Evolutionary conservation across 2,888 invertebrate genomes (phyloP), one percentile per base, ranked within the genome.

Genomic region (Ommatoiulus sabulosus): DNA sequence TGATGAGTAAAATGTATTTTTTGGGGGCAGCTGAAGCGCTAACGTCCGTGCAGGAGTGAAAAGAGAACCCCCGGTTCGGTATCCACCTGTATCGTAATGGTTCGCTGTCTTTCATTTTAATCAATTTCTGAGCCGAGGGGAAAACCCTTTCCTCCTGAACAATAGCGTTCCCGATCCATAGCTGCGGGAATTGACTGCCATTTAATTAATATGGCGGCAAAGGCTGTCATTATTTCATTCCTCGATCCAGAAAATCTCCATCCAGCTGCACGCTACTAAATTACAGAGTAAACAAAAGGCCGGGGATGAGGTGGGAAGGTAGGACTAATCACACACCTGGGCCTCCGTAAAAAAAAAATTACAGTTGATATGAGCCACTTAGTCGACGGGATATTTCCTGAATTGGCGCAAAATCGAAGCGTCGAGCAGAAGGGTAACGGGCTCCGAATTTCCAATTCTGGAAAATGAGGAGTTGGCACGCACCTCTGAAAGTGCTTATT

Each of bases 241-340:
- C 80, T 80, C 35, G 80, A 80, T 80, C 80, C 80, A 80, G 80
- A 80, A 80, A 80, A 80, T 80, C 80, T 80, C 80, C 24, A 80
- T 80, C 80, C 80, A 80, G 80, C 80, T 80, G 80, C 80, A 80
- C 80, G 80, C 35, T 80, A 35, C 24, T 80, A 80, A 80, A 80
- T 80, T 80, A 80, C 80, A 80, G 35, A 80, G 80, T 80, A 80
- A 80, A 80, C 80, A 80, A 80, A 80, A 80, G 80, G 80, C 35
- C 10, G 80, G 80, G 80, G 35, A 80, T 80, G 80, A 80, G 80
- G 80, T 80, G 80, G 80, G 80, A 80, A 80, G 80, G 80, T 80
- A 80, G 80, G 80, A 10, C 80, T 80, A 80, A 80, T 80, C 80
- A 80, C 80, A 80, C 80, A 80, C 80, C 80, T 80, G 80, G 80